These are phyloP conservation scores for Petrocephalus microphthalmus DNA, from an alignment of 2,113 vertebrate genomes.

Conservation along the genomic window DNA sequence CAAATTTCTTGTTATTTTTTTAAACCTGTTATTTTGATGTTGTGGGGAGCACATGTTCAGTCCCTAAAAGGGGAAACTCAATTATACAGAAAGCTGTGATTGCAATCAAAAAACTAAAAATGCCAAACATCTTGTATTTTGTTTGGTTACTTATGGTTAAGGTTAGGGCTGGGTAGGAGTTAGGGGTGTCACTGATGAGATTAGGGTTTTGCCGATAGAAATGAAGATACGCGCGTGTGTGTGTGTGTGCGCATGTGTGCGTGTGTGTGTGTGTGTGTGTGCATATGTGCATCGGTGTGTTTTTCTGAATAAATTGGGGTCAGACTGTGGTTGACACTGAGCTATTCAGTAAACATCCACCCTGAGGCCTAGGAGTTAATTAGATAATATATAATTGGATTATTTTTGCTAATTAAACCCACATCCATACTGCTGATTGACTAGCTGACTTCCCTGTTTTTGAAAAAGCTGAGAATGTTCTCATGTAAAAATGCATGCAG, in stretches of 20 bases:
- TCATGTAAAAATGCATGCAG: background rate
- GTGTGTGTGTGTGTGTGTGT: background rate
- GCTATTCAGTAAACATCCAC: background rate
- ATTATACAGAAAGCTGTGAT: background rate
- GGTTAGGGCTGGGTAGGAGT: background rate
- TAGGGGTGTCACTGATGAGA: background rate
- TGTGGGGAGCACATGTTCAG: background rate
- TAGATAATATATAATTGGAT: background rate
- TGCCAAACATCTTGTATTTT: background rate
- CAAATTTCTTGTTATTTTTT: too few relatives aligned
- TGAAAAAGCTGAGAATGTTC: background rate
- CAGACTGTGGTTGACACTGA: background rate
- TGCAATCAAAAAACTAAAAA: background rate
- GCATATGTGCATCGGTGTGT: background rate
- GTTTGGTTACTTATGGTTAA: background rate
- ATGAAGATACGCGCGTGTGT: background rate
- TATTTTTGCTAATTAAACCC: background rate
- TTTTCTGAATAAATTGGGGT: background rate
- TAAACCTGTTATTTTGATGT: too few relatives aligned
- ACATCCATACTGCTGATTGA: background rate
- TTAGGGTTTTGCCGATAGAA: background rate
- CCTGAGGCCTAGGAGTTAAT: background rate
- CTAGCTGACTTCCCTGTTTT: background rate
- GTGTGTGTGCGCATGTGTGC: background rate
- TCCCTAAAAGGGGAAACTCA: background rate